These are phyloP conservation scores for Pseudochirops corinnae DNA, from an alignment of 2,797 vertebrate species.

Conservation along the genomic window DNA sequence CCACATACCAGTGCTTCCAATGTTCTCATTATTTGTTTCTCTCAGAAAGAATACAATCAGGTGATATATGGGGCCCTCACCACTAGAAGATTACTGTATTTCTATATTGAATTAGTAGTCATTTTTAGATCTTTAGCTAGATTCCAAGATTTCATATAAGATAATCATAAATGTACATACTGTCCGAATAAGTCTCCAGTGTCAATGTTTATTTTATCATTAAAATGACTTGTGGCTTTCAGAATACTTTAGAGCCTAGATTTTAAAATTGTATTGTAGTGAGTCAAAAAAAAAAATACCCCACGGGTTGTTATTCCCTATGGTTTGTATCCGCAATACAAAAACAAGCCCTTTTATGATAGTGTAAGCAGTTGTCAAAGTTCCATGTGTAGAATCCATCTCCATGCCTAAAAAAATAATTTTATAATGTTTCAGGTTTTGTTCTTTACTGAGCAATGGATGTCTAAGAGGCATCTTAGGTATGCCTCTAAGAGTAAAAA, in stretches of 20 bases:
- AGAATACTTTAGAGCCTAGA: neutral
- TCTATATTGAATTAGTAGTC: neutral
- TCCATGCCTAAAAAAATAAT: neutral
- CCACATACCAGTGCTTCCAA: neutral
- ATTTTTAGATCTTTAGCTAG: constrained; percentile 14
- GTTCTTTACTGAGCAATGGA: neutral
- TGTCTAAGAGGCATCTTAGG: constrained; percentile 38
- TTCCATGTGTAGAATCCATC: neutral
- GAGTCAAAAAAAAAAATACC: neutral
- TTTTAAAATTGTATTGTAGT: neutral
- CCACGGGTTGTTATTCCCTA: neutral
- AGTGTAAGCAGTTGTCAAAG: neutral
- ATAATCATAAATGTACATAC: neutral
- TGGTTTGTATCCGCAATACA: neutral
- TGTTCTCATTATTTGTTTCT: neutral
- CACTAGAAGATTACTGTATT: neutral
- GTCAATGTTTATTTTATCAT: neutral
- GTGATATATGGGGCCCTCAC: neutral
- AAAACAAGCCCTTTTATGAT: neutral
- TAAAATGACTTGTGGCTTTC: neutral
- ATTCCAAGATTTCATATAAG: neutral
- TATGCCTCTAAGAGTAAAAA: constrained; percentile 57
- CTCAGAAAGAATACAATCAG: neutral
- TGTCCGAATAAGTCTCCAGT: rapidly evolving
- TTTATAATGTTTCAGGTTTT: constrained; percentile 24